A percentile compares a stretch with the other conserved stretches of the same genome.
These are phyloP conservation scores for Netelia fuscicornis DNA, from an alignment of 2,888 invertebrate genomes.

Conservation along the genomic window DNA sequence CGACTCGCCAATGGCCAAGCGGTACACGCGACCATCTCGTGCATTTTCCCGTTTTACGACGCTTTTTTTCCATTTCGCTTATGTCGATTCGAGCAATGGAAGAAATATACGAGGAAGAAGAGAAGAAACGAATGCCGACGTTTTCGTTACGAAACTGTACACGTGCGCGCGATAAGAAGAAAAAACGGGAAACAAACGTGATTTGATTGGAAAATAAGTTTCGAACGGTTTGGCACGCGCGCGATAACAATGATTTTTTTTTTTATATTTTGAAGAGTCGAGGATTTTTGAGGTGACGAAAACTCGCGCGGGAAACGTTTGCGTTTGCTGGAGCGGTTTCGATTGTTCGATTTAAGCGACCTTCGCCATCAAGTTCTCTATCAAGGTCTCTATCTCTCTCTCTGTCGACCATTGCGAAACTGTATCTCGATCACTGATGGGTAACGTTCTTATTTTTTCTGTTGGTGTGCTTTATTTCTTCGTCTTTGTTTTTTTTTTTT, in stretches of 20 bases:
- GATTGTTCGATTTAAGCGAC: neutral
- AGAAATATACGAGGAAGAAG: no score
- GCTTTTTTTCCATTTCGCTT: no score
- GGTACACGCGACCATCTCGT: neutral
- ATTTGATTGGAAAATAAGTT: neutral
- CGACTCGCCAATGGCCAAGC: neutral
- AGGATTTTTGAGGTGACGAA: neutral
- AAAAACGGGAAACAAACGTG: neutral
- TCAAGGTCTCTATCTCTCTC: constrained; percentile 71
- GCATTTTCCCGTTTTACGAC: constrained; percentile 37
- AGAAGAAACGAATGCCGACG: no score
- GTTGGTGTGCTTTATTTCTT: neutral
- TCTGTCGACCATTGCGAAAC: constrained; percentile 41
- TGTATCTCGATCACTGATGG: constrained; percentile 29
- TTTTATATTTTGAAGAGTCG: neutral
- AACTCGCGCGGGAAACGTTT: neutral
- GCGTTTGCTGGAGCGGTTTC: neutral
- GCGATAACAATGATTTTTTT: neutral
- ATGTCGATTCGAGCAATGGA: no score
- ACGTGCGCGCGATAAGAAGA: neutral
- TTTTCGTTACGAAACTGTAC: neutral
- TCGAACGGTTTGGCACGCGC: neutral
- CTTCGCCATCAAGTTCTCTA: constrained; percentile 75
- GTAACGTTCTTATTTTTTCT: neutral
- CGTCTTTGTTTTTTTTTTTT: neutral